Conservation (phyloP, 2,113 vertebrate species). For the Recurvirostra avosetta region DNA sequence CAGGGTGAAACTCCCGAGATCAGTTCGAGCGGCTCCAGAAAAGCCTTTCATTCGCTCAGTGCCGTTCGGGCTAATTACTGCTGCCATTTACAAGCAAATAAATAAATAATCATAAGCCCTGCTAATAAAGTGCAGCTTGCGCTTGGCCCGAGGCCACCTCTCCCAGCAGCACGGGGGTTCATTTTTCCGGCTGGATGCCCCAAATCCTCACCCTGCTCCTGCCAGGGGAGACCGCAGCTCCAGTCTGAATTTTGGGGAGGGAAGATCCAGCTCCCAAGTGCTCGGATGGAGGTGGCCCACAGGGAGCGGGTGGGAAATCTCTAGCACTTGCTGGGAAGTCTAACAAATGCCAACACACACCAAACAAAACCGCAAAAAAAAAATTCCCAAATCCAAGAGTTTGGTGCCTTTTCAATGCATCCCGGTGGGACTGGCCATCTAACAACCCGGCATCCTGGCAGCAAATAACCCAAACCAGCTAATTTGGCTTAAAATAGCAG, state of each 20-base stretch:
- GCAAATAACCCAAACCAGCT: background rate
- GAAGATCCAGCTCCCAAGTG: rapidly evolving
- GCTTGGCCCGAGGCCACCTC: background rate
- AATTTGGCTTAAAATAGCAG: background rate
- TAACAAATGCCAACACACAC: background rate
- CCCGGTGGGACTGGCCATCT: rapidly evolving
- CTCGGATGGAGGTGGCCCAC: rapidly evolving
- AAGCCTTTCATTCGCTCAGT: background rate
- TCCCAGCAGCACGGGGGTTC: rapidly evolving
- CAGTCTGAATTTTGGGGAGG: background rate
- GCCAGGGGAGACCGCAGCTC: background rate
- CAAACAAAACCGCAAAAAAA: background rate
- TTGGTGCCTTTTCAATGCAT: background rate
- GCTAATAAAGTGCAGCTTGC: background rate
- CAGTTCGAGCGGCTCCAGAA: background rate
- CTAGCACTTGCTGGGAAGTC: background rate
- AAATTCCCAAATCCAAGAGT: rapidly evolving
- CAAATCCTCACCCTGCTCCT: background rate
- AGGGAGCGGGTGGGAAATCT: background rate
- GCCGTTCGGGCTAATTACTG: background rate
- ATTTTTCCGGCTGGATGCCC: background rate
- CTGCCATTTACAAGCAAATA: background rate
- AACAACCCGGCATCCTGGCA: background rate
- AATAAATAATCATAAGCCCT: background rate
- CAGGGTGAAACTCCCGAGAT: rapidly evolving